Base-by-base conservation (phyloP, 1,140 invertebrate species). In the Colletes gigas region DNA sequence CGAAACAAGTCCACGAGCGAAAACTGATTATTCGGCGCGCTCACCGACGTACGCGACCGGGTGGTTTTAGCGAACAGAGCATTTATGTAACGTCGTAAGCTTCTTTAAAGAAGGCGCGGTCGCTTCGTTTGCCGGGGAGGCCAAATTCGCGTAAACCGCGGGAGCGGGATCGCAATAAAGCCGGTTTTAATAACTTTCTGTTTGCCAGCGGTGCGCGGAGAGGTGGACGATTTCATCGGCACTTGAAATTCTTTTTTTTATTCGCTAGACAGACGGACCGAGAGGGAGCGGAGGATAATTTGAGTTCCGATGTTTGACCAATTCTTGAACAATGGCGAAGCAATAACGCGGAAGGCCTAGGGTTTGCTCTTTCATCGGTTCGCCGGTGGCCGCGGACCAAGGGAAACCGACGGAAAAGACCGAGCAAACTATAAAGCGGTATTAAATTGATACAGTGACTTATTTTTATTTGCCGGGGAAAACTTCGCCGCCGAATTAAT, bases 401-500 rank as follows among this genome's bases (percentile, higher is more conserved):
- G 15, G 41, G 54, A n/a, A 7, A 6, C 7, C 12, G 6, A 1
- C 14, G 15, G 5, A 30, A 54, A 63, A 60, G 67, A 19, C n/a
- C 19, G 57, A 19, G 17, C 10, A 50, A 21, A 65, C 81, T 52
- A 63, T 85, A 83, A 87, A 86, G 57, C 82, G 82, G 76, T 89
- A 89, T 88, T 88, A 90, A 89, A 89, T 89, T 88, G 86, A 89
- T 89, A 87, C 83, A 83, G 74, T 82, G 78, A 89, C 77, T 89
- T 90, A 87, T 88, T 90, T 87, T 90, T 89, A 88, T 88, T 89
- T 86, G 63, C 76, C 62, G 47, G 76, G 59, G 69, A 83, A 87
- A 89, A 89, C 79, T 89, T 90, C 62, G 74, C 88, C 86, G 88
- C 84, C 88, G 83, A 90, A 89, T 89, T 89, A 90, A 90, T 89